phyloP scores from a whole-genome alignment of 2,113 vertebrate genomes.

The Rattus norvegicus region GRCr8 NC_086029.1:71939501-71940000 shows the following conservation, averaged over 20 bases:
- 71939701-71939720: background rate
- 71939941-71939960: background rate
- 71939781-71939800: too few relatives aligned
- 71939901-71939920: background rate
- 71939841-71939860: background rate
- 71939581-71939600: background rate
- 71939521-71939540: too few relatives aligned
- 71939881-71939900: background rate
- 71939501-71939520: too few relatives aligned
- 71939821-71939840: too few relatives aligned
- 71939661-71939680: background rate
- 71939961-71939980: background rate
- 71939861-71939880: background rate
- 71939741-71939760: background rate
- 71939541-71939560: background rate
- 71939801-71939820: accelerated
- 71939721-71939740: background rate
- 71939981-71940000: background rate
- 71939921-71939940: background rate
- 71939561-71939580: background rate
- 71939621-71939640: background rate
- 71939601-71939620: background rate
- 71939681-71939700: background rate
- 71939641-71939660: background rate
- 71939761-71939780: too few relatives aligned